Conservation (phyloP, 2,888 invertebrate species). For the Hanleya hanleyi region DNA sequence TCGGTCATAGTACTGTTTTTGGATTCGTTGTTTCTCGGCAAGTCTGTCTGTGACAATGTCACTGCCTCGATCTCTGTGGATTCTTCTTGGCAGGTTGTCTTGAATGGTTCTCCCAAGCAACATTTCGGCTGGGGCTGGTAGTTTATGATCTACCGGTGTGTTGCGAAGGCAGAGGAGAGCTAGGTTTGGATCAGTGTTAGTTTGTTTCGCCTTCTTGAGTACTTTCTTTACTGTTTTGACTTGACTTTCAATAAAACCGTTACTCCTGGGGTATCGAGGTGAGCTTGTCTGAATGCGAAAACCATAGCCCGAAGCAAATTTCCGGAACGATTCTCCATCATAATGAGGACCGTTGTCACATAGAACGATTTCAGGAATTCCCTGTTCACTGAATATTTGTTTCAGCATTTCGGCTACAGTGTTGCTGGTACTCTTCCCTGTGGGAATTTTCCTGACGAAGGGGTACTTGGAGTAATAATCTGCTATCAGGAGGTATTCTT, state of each 20-base stretch:
- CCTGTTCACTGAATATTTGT: conserved; percentile 20
- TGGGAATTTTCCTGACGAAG: conserved; percentile 7
- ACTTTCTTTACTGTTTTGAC: background rate
- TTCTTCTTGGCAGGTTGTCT: conserved; percentile 3
- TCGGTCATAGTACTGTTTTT: background rate
- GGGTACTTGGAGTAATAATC: conserved; percentile 20
- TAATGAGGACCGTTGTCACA: conserved; percentile 41
- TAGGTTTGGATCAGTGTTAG: conserved; percentile 1
- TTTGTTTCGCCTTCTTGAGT: conserved; percentile 8
- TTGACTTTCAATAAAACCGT: conserved; percentile 13
- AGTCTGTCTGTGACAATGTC: background rate
- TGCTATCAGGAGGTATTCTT: conserved; percentile 22
- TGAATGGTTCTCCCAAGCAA: background rate
- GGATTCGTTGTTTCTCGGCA: background rate
- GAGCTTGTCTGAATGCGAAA: background rate
- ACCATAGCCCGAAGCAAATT: background rate
- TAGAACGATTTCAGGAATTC: conserved; percentile 24
- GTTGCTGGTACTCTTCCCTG: background rate
- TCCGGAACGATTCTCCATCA: background rate
- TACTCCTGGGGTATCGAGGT: conserved; percentile 3
- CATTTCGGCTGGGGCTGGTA: conserved; percentile 6
- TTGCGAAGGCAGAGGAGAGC: conserved; percentile 1
- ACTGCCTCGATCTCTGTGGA: background rate
- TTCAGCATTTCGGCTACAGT: background rate
- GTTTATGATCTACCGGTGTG: conserved; percentile 5